Percentiles rank a stretch among this genome's conserved stretches.
phyloP scores from a whole-genome alignment of 2,888 invertebrate species.

The Zhengitettix transpicula region DNA sequence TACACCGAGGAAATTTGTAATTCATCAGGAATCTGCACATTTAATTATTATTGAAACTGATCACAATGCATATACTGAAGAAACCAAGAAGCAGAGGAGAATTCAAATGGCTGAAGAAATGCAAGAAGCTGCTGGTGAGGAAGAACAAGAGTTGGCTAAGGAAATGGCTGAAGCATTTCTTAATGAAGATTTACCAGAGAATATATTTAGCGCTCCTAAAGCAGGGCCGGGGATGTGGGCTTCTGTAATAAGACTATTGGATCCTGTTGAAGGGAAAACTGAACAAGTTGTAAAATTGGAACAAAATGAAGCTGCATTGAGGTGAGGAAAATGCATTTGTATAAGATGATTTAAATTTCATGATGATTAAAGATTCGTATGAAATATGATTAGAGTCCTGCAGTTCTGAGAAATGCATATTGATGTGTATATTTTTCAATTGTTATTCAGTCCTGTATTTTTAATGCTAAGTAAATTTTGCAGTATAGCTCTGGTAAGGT shows the following conservation, averaged over 20 bases:
- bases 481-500: slow-evolving; percentile 64
- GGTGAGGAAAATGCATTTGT: slow-evolving; percentile 26
- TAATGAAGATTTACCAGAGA: slow-evolving; percentile 86
- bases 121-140: slow-evolving; percentile 91
- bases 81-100: slow-evolving; percentile 81
- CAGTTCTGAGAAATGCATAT: slow-evolving; percentile 7
- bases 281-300: slow-evolving; percentile 64
- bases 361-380: neutral
- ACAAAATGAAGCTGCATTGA: slow-evolving; percentile 93
- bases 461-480: slow-evolving; percentile 15
- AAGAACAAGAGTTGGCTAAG: slow-evolving; percentile 81
- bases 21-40: slow-evolving; percentile 81
- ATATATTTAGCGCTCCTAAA: slow-evolving; percentile 87
- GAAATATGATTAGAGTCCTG: slow-evolving; percentile 8
- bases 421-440: neutral
- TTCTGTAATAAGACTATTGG: slow-evolving; percentile 70
- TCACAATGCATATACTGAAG: slow-evolving; percentile 95
- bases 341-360: neutral
- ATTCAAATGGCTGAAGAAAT: slow-evolving; percentile 98
- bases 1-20: slow-evolving; percentile 87
- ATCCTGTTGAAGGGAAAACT: slow-evolving; percentile 67
- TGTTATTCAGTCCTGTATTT: neutral
- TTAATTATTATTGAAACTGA: slow-evolving; percentile 90
- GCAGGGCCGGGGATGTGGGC: slow-evolving; percentile 96
- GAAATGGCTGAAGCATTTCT: slow-evolving; percentile 97